Base-by-base conservation (phyloP, 1,140 invertebrate genomes). In the Drosophila nigromelanica region DNA sequence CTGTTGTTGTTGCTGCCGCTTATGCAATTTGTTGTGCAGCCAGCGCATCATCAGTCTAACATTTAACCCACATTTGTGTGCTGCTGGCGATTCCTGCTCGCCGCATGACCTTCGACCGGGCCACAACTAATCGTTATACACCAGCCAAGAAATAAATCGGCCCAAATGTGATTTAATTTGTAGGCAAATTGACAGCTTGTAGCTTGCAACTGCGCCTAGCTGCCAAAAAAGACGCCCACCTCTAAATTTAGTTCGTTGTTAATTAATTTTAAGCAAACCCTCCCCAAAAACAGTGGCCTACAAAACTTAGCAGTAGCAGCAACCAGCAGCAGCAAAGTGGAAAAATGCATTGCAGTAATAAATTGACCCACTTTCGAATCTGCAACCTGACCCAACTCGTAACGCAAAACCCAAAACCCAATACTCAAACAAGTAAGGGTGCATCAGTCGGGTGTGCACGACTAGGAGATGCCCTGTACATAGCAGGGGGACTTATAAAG, bases 321-420 rank as follows among this genome's bases (percentile, higher is more conserved):
- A 35, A 10, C n/a, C 3, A 58, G 51, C 55, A 58, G 58, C 68
- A 54, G 51, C 71, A 10, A 30, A 56, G 60, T 68, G 78, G 60
- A 73, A 73, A 85, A 78, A 87, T 89, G 73, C 82, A 87, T 79
- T 89, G 82, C 83, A 68, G 83, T 89, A 82, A 85, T 75, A 89
- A 90, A 90, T 81, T 90, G 86, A 90, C 86, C 86, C 79, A 90
- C 86, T 86, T 90, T 90, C 78, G 68, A 90, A 90, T 86, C 78
- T 90, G 86, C 86, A 90, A 90, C 86, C 86, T 90, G 86, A 90
- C 86, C 86, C 86, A 90, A 90, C 86, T 90, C 59, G 62, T 76
- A 85, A 83, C 59, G 78, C 59, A 76, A 81, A 77, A 52, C 68
- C 75, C 76, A 80, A 80, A 78, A 70, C 54, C 73, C 64, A 71